Evolutionary conservation across 2,888 invertebrate species (phyloP).

Genomic region (Exephanes ischioxanthus): DNA sequence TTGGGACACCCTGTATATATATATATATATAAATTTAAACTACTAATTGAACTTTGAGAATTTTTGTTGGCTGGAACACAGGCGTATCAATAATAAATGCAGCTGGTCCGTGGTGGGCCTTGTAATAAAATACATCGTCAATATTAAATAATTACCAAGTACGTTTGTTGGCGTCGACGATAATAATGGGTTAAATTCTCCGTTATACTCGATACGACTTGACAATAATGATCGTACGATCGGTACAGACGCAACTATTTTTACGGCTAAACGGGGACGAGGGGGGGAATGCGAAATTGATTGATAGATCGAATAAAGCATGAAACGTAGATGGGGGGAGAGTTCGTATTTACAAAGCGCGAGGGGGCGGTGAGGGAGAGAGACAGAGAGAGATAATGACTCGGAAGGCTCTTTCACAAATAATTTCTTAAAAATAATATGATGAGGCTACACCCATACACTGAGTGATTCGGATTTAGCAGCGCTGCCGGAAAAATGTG

Average conservation of each 20-base stretch:
- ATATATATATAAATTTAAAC: background rate
- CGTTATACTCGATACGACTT: conserved; percentile 7
- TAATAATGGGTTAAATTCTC: background rate
- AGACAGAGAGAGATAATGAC: conserved; percentile 1
- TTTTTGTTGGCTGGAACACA: conserved; percentile 15
- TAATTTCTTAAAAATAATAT: background rate
- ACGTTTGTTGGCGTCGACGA: background rate
- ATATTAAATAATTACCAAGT: conserved; percentile 12
- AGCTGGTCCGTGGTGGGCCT: background rate
- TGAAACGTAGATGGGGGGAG: conserved; percentile 12
- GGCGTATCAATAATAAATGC: conserved; percentile 13
- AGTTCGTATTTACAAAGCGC: conserved; percentile 47
- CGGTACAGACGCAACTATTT: background rate
- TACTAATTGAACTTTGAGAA: conserved; percentile 22
- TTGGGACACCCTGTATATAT: too few species aligned
- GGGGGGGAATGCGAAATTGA: conserved; percentile 34
- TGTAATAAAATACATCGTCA: conserved; percentile 12
- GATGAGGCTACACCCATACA: conserved; percentile 79
- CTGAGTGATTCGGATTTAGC: conserved; percentile 80
- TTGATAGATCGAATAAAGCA: conserved; percentile 31
- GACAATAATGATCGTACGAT: background rate
- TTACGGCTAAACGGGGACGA: background rate
- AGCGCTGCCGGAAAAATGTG: conserved; percentile 75
- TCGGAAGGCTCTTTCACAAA: conserved; percentile 6
- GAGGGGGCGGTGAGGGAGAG: background rate